These are phyloP conservation scores for Drosophila buzzatii DNA, from an alignment of 2,888 invertebrate genomes.

Conservation along the genomic window DNA sequence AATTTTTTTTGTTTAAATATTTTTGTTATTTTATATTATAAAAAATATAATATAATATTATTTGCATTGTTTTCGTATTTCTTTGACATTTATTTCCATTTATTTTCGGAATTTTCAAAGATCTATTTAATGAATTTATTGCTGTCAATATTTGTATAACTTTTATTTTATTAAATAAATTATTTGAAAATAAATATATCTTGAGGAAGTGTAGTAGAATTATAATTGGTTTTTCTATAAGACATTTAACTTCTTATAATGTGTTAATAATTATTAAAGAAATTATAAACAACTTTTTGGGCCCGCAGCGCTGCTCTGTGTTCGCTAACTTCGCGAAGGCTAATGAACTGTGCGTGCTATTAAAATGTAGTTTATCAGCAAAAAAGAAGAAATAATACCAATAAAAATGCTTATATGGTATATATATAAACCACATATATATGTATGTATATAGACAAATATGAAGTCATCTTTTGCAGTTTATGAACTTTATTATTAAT, in stretches of 20 bases:
- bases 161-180: no score
- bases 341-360: conserved; percentile 66
- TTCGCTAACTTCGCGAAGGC: conserved; percentile 29
- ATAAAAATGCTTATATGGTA: conserved; percentile 1
- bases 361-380: conserved; percentile 54
- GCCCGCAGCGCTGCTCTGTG: not conserved
- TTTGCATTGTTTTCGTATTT: no score
- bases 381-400: conserved; percentile 11
- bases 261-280: not conserved
- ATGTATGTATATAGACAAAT: not conserved
- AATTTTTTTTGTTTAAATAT: no score
- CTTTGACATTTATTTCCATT: no score
- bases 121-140: no score
- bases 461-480: conserved; percentile 39
- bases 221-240: not conserved
- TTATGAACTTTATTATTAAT: conserved; percentile 36
- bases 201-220: not conserved
- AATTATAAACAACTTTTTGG: not conserved
- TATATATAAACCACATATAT: not conserved
- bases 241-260: not conserved
- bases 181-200: not conserved
- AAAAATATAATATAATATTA: no score
- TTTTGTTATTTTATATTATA: no score
- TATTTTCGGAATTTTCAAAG: no score
- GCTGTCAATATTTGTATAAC: no score